Base-by-base conservation (phyloP, 2,888 invertebrate species). In the Acronicta psi region DNA sequence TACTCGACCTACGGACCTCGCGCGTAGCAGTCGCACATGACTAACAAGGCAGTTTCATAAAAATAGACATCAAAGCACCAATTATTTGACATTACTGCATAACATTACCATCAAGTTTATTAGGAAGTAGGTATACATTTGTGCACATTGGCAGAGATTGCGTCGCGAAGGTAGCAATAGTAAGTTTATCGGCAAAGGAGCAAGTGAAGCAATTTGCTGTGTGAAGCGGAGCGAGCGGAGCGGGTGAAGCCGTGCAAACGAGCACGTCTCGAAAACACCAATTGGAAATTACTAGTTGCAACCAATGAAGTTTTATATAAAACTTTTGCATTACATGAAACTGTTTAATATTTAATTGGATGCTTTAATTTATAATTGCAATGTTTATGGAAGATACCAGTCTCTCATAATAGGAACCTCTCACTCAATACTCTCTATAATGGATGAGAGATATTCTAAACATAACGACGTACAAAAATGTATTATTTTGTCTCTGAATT, bases 151-250 rank as follows among this genome's bases (percentile, higher is more conserved):
- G 36, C 40, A 47, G 34, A 51, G 57, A 55, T 68, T 73, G 54
- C 44, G 45, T 52, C 44, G 55, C 49, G 52, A 53, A 58, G 69
- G 63, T 52, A 49, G 55, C 57, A 66, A 51, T 60, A 57, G 60
- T 47, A 64, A 73, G 60, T 57, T 70, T 56, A 61, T 57, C 59
- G 63, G 49, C 49, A 59, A 73, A 64, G 62, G 58, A 66, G 55
- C 66, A 50, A 67, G 69, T 72, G 65, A 66, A 74, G 76, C 80
- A 83, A 83, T 82, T 81, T 80, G 72, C 75, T 70, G 58, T 52
- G 70, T 72, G 63, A 53, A 60, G 57, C 61, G 64, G 42, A 59
- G 61, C 66, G 49, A 69, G 31, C 53, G 25, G 13, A 47, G 49
- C 55, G 46, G 20, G 51, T 42, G 78, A 77, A 78, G 69, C 71